These are phyloP conservation scores for Protonibea diacanthus DNA, from an alignment of 2,797 vertebrate species.

Conservation along the genomic window DNA sequence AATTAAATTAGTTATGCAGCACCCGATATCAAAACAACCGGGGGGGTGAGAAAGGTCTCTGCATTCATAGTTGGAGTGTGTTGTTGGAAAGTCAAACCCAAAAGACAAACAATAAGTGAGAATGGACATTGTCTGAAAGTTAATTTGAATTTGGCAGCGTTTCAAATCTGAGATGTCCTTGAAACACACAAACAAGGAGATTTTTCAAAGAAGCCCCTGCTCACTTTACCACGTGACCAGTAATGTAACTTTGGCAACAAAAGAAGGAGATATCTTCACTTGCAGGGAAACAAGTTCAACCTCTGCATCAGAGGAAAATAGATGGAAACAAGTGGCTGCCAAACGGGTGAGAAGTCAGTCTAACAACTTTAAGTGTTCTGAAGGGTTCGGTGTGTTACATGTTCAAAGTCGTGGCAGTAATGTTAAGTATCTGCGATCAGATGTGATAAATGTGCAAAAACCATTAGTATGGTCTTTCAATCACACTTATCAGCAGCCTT, in stretches of 20 bases:
- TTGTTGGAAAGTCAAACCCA: not conserved
- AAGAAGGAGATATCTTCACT: not conserved
- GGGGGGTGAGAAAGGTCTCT: no score
- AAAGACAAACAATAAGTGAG: not conserved
- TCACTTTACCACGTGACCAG: not conserved
- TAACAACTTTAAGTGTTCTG: not conserved
- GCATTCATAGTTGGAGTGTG: not conserved
- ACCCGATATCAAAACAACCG: not conserved
- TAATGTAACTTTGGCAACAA: not conserved
- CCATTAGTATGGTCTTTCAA: slow-evolving; percentile 10
- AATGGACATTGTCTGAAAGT: not conserved
- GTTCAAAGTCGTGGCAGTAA: not conserved
- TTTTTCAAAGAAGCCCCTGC: not conserved
- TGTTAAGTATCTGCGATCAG: slow-evolving; percentile 23
- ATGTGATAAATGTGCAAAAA: slow-evolving; percentile 22
- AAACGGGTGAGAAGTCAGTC: not conserved
- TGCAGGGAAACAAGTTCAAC: not conserved
- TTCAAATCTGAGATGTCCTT: slow-evolving; percentile 11
- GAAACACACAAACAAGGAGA: not conserved
- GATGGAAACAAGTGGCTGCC: not conserved
- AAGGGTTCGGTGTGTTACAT: not conserved
- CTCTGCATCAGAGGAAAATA: not conserved
- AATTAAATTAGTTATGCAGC: not conserved
- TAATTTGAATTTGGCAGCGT: not conserved
- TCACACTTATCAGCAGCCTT: slow-evolving; percentile 18